These are phyloP conservation scores for Cladopsammia gracilis DNA, from an alignment of 64 coral and sea anemone genomes.

Conservation along the genomic window DNA sequence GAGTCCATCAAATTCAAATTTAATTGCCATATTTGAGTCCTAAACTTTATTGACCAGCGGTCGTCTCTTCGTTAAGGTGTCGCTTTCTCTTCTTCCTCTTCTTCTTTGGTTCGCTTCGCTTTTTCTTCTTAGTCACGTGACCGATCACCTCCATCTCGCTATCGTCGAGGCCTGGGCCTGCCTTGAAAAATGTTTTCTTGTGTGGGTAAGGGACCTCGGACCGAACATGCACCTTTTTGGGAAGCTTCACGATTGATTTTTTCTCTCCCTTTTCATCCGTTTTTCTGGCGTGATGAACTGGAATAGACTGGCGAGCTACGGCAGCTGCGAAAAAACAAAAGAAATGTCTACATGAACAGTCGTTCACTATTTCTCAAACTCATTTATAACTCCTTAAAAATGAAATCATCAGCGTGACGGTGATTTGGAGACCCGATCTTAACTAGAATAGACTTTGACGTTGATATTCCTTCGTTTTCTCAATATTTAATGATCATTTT, in stretches of 20 bases:
- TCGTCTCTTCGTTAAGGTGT: conserved; percentile 3
- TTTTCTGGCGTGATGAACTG: background rate
- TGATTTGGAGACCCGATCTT: too few species aligned
- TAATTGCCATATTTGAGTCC: background rate
- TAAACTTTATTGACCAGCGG: background rate
- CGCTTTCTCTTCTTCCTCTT: conserved; percentile 54
- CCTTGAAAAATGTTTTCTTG: conserved; percentile 34
- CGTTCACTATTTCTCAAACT: too few species aligned
- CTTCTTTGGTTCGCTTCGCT: conserved; percentile 26
- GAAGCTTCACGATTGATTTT: conserved; percentile 15
- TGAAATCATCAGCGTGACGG: too few species aligned
- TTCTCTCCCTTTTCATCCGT: conserved; percentile 8
- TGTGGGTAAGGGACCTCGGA: conserved; percentile 40
- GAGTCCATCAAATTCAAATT: background rate
- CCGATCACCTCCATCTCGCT: conserved; percentile 75
- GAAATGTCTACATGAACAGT: too few species aligned
- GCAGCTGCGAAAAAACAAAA: background rate
- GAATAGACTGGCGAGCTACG: conserved; percentile 34
- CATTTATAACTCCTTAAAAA: too few species aligned
- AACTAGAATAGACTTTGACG: too few species aligned
- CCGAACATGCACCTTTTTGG: conserved; percentile 24
- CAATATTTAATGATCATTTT: too few species aligned
- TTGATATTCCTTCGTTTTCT: too few species aligned
- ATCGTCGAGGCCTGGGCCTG: conserved; percentile 54
- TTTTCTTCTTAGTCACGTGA: conserved; percentile 65